A percentile compares a stretch with the other conserved stretches of the same genome.
Conservation (phyloP, 2,113 vertebrate genomes). For the Bubo bubo region DNA sequence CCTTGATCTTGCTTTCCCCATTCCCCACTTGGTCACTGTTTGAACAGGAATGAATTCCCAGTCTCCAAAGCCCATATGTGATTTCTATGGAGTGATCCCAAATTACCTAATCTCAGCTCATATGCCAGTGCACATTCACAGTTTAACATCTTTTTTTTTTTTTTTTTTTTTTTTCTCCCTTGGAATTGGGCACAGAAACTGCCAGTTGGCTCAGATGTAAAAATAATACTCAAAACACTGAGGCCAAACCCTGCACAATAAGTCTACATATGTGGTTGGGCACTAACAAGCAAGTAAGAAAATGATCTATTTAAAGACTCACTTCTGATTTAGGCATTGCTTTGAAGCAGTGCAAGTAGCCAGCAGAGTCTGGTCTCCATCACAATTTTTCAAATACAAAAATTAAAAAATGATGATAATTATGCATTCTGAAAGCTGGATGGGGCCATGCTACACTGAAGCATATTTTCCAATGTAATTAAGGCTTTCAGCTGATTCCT, state of each 20-base stretch:
- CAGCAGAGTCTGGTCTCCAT: slow-evolving; percentile 59
- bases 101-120: slow-evolving; percentile 68
- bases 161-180: neutral
- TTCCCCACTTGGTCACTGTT: slow-evolving; percentile 50
- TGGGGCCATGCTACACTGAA: slow-evolving; percentile 76
- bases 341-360: slow-evolving; percentile 58
- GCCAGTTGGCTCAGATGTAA: slow-evolving; percentile 44
- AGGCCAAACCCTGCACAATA: slow-evolving; percentile 37
- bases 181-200: slow-evolving; percentile 46
- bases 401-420: slow-evolving; percentile 79
- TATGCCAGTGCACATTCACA: slow-evolving; percentile 64
- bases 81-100: slow-evolving; percentile 66
- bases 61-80: slow-evolving; percentile 69
- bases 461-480: slow-evolving; percentile 88
- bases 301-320: slow-evolving; percentile 60
- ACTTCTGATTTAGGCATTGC: slow-evolving; percentile 56
- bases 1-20: slow-evolving; percentile 2
- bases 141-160: slow-evolving; percentile 55
- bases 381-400: slow-evolving; percentile 72
- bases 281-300: slow-evolving; percentile 59
- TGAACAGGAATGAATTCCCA: slow-evolving; percentile 67
- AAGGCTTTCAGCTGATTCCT: slow-evolving; percentile 86
- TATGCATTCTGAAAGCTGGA: slow-evolving; percentile 72
- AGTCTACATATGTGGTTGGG: slow-evolving; percentile 5
- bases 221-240: slow-evolving; percentile 46